Base-by-base conservation (phyloP, 1,140 invertebrate species). In the Trichonephila clavipes region DNA sequence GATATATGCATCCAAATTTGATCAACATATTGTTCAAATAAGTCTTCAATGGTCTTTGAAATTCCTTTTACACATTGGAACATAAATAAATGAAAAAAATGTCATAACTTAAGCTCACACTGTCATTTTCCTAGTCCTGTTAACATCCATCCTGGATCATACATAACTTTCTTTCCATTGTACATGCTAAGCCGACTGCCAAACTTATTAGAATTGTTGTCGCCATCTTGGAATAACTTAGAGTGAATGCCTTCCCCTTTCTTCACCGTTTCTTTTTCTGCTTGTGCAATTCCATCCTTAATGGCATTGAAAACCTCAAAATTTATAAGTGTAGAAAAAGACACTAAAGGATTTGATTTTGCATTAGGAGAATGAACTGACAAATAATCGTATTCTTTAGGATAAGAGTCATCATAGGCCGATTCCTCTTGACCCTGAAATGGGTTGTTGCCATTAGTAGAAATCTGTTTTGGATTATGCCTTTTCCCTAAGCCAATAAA, bases 401-500 rank as follows among this genome's bases (percentile, higher is more conserved):
- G 86, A 2, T 21, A 19, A 21, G 3, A 10, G n/a, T 7, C 34
- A 10, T 88, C 16, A 21, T 64, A 88, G 51, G 7, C 7, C 10
- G 24, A 40, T 16, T 88, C 10, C 24, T 28, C 61, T 59, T 40
- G 34, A 59, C n/a, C 72, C 2, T 28, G n/a, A 21, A 21, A 10
- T 28, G n/a, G n/a, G 19, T 59, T 21, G 28, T 19, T 14, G 14
- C 18, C 28, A 18, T 51, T 85, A 59, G 16, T 24, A 64, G 12
- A 58, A 28, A 21, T n/a, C 19, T 92, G 81, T 64, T 85, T 61
- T 0, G 18, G 18, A 18, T 40, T 58, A 8, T 66, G 82, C 81
- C 94, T 72, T 94, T 94, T 94, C 10, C 94, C 94, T 19, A 94
- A 86, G 16, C 94, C 94, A 44, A 94, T 94, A 61, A 94, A 94